Percentiles rank a stretch among this genome's conserved stretches.
Conservation (phyloP, 2,888 invertebrate species). For the Eledona agricola region DNA sequence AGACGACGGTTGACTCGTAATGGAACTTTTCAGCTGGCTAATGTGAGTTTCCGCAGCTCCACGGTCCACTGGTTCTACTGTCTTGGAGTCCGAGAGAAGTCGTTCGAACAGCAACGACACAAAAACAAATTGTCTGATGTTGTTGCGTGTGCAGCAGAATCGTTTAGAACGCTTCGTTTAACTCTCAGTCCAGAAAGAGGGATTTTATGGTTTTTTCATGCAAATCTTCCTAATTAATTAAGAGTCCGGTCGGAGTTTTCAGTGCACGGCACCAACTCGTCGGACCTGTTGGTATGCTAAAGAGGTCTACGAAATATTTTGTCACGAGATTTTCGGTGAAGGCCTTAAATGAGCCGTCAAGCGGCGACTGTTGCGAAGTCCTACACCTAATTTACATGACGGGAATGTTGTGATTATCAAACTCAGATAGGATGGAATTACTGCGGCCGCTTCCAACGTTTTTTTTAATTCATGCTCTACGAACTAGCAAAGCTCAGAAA, state of each 20-base stretch:
- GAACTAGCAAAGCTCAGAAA: no score
- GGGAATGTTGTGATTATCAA: slow-evolving; percentile 7
- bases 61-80: slow-evolving; percentile 42
- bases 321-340: background rate
- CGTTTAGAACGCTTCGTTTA: slow-evolving; percentile 24
- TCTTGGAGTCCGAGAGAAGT: slow-evolving; percentile 23
- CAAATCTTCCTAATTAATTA: slow-evolving; percentile 23
- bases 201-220: slow-evolving; percentile 29
- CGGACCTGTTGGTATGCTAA: slow-evolving; percentile 20
- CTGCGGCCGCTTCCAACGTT: background rate
- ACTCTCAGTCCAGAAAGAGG: slow-evolving; percentile 13
- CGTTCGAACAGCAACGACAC: slow-evolving; percentile 20
- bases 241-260: slow-evolving; percentile 16
- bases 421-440: background rate
- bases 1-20: slow-evolving; percentile 54
- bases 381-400: background rate
- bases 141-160: slow-evolving; percentile 23
- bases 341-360: slow-evolving; percentile 11
- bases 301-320: slow-evolving; percentile 7
- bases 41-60: slow-evolving; percentile 50
- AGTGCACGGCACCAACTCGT: slow-evolving; percentile 11
- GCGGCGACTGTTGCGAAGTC: slow-evolving; percentile 2
- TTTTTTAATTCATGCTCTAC: no score
- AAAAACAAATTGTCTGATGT: slow-evolving; percentile 34
- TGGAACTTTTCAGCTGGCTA: slow-evolving; percentile 55